Conservation (phyloP, 53 echinoderm and acorn worm species). For the Mesocentrotus franciscanus region DNA sequence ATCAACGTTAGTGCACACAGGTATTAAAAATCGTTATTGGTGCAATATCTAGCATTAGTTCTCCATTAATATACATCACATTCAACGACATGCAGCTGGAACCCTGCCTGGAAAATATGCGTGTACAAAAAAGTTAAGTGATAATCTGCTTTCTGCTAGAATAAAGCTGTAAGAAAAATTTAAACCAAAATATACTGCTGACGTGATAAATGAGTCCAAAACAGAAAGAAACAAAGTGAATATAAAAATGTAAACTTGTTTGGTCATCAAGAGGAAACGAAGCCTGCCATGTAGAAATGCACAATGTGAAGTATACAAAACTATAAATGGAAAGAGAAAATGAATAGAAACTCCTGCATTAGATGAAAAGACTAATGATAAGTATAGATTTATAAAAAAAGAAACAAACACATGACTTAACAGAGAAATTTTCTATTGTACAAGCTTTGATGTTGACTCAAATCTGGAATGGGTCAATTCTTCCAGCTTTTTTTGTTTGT, state of each 20-base stretch:
- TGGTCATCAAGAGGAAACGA: neutral
- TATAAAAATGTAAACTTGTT: neutral
- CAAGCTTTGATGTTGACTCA: neutral
- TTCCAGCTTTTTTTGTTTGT: neutral
- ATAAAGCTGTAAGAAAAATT: conserved; percentile 13
- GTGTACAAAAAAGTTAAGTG: neutral
- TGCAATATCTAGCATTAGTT: neutral
- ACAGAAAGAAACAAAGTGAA: conserved; percentile 1
- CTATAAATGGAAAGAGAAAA: neutral
- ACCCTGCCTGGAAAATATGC: neutral
- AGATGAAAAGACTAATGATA: neutral
- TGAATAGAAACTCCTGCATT: neutral
- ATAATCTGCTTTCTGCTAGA: neutral
- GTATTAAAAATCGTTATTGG: neutral
- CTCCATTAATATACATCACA: neutral
- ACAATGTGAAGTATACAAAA: neutral
- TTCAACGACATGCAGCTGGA: conserved; percentile 20
- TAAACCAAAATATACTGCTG: neutral
- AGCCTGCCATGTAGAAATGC: neutral
- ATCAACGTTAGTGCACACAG: neutral
- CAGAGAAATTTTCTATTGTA: too few relatives aligned
- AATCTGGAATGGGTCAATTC: neutral
- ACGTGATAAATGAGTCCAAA: neutral
- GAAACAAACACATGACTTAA: neutral
- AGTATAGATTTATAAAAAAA: neutral